These are phyloP conservation scores for Oryctes rhinoceros DNA, from an alignment of 1,140 invertebrate species.

Conservation along the genomic window DNA sequence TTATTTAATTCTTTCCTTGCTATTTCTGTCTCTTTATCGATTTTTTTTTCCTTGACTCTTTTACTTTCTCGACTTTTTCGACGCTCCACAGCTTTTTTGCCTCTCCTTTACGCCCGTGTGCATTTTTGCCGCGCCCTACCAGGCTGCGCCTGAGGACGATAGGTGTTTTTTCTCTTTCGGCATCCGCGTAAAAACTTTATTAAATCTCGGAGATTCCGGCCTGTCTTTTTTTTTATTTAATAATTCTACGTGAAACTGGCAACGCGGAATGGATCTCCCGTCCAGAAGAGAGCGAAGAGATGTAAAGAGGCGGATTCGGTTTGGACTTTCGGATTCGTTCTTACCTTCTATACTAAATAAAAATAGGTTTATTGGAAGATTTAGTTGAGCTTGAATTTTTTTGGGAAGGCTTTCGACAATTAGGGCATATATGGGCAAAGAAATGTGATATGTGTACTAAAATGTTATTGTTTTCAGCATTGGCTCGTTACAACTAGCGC, in stretches of 20 bases:
- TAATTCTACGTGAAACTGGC: neutral
- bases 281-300: neutral
- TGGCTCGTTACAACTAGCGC: too few relatives aligned
- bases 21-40: neutral
- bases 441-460: too few relatives aligned
- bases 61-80: neutral
- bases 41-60: neutral
- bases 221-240: slow-evolving; percentile 17
- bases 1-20: slow-evolving; percentile 12
- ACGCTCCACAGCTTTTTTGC: neutral
- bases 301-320: neutral
- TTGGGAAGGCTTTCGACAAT: neutral
- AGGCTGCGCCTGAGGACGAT: neutral
- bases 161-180: neutral
- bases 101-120: neutral
- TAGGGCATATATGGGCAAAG: neutral
- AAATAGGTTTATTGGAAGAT: neutral
- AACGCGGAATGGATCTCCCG: neutral
- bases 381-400: neutral
- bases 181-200: neutral
- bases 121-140: neutral
- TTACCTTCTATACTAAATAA: neutral
- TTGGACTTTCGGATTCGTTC: neutral
- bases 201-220: slow-evolving; percentile 7
- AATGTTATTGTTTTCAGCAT: too few relatives aligned